Evolutionary conservation across 2,888 invertebrate genomes (phyloP), one percentile per base, ranked within the genome.

Genomic region (Erpobdella octoculata): DNA sequence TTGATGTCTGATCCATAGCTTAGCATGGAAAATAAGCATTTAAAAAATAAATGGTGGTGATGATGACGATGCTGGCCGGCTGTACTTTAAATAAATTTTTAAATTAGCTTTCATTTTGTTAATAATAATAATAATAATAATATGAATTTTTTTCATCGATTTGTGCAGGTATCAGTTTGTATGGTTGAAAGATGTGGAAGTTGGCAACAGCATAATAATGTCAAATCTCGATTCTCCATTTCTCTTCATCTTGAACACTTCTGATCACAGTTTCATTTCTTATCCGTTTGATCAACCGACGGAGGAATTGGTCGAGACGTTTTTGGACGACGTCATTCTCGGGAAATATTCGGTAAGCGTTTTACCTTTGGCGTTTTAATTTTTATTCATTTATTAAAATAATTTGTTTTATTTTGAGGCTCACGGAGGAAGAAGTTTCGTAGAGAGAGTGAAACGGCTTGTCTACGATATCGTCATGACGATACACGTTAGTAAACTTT

Each of bases 151-250:
- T 48, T 25, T 48, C 5, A 48, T 53, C n/a, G 15, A 53, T 53
- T 1, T 53, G 21, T 25, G 21, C 46, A 59, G 53, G 31, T 92
- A 91, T 81, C 95, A 96, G 84, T 97, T 97, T 85, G 93, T 94
- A 48, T 97, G 95, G 95, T 89, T 93, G 83, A 92, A 91, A 0
- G 90, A 88, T 76, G 89, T 91, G 2, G 92, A 93, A 71, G 86
- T 96, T 75, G 93, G 92, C 15, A 95, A 94, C 85, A 92, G 91
- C 71, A 93, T 97, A 79, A 93, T 92, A 15, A 91, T 96, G 91
- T 89, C 89, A 74, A 88, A 89, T 0, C 86, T 92, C 36, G 48
- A 70, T 38, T n/a, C 71, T n/a, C 95, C 96, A 0, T 90, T 90
- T 83, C 83, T 96, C 71, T 85, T 97, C 70, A 92, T 96, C 0